Evolutionary conservation across 2,797 vertebrate species (phyloP), one percentile per base, ranked within the genome.

Genomic region (Halcyon smyrnensis): DNA sequence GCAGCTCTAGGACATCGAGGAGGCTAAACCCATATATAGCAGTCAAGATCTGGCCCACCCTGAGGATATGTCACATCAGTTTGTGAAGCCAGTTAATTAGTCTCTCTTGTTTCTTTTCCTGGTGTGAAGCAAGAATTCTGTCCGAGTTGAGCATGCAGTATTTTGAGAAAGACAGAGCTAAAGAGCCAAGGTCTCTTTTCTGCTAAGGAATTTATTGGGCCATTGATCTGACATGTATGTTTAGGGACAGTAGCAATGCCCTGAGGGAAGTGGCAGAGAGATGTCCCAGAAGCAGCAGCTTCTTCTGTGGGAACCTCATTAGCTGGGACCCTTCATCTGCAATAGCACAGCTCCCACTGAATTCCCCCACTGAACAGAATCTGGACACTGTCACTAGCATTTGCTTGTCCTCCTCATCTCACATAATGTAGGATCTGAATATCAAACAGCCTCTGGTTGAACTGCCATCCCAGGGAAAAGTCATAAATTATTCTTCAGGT

Each of bases 261-360:
- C 79, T 87, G n/a, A 84, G 70, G 64, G 60, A 95, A 89, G 32
- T 34, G 45, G 67, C 64, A 83, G 60, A 88, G 13, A 89, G 16
- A 87, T 54, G 12, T 30, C 60, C 32, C 41, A 90, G 78, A 70
- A 94, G 84, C 12, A 89, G 71, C 75, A 93, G 37, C 63, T 89
- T 82, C 81, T 87, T 93, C 75, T 83, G 32, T 67, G 43, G n/a
- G 51, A 95, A 60, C n/a, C 62, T 96, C 75, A 60, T 95, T 92
- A 95, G 46, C 82, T 85, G 62, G 78, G 50, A 85, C 37, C 54
- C 60, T 87, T 87, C 73, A 85, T 70, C 78, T 90, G 64, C 60
- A 85, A 24, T 56, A 82, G 45, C 63, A 82, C 24, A 87, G 45
- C 20, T 90, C 60, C 67, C 77, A 68, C 39, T 56, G 70, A 91